Evolutionary conservation across 2,888 invertebrate genomes (phyloP).

Genomic region (Lacanobia oleracea): DNA sequence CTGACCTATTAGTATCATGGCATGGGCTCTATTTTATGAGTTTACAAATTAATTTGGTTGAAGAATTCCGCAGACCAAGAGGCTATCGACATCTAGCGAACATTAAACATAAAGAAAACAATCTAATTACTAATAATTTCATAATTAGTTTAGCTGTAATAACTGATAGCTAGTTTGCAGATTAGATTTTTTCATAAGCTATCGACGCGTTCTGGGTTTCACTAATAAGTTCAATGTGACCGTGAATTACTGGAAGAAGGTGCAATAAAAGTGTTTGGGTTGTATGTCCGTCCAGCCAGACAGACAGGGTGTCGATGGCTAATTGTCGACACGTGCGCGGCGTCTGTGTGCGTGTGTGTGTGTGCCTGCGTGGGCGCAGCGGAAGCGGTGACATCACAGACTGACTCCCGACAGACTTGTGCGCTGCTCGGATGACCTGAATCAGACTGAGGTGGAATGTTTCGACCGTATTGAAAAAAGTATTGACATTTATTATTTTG

Average conservation of each 20-base stretch:
- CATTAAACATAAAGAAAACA: neutral
- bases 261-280: slow-evolving; percentile 40
- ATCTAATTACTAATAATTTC: too few species aligned
- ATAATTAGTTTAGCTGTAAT: neutral
- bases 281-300: slow-evolving; percentile 20
- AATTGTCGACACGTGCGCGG: slow-evolving; percentile 59
- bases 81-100: neutral
- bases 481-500: neutral
- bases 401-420: slow-evolving; percentile 61
- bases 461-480: neutral
- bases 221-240: neutral
- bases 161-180: neutral
- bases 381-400: slow-evolving; percentile 77
- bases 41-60: neutral
- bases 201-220: neutral
- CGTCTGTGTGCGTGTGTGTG: slow-evolving; percentile 46
- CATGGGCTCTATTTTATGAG: neutral
- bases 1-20: neutral
- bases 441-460: slow-evolving; percentile 35
- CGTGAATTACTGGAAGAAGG: slow-evolving; percentile 5
- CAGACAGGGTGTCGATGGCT: slow-evolving; percentile 57
- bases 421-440: slow-evolving; percentile 55
- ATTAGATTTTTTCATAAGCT: neutral
- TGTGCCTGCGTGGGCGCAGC: slow-evolving; percentile 67
- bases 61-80: neutral